A percentile compares a stretch with the other conserved stretches of the same genome.
phyloP scores from a whole-genome alignment of 2,797 vertebrate species.

The Melanotaenia parkinsoni region DNA sequence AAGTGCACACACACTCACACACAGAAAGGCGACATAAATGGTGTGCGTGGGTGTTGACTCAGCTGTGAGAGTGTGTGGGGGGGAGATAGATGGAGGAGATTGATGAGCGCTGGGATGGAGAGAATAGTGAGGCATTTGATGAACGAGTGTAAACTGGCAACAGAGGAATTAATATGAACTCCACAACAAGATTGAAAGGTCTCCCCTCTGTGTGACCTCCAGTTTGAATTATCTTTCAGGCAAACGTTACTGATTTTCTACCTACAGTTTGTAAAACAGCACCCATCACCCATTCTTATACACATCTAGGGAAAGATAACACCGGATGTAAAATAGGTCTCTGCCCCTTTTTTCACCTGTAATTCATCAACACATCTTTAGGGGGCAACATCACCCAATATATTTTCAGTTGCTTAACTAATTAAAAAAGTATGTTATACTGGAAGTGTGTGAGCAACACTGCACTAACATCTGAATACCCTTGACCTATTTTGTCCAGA shows the following conservation, averaged over 20 bases:
- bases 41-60: slow-evolving; percentile 84
- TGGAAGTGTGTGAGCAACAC: slow-evolving; percentile 12
- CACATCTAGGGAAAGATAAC: slow-evolving; percentile 17
- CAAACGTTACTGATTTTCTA: slow-evolving; percentile 37
- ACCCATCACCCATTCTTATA: slow-evolving; percentile 17
- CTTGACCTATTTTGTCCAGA: slow-evolving; percentile 54
- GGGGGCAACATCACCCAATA: slow-evolving; percentile 77
- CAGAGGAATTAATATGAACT: slow-evolving; percentile 82
- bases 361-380: slow-evolving; percentile 69
- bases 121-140: slow-evolving; percentile 83
- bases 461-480: slow-evolving; percentile 30
- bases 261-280: slow-evolving; percentile 37
- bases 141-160: slow-evolving; percentile 84
- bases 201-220: slow-evolving; percentile 78
- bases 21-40: slow-evolving; percentile 74
- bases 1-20: slow-evolving; percentile 43
- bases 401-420: slow-evolving; percentile 30
- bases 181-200: slow-evolving; percentile 75
- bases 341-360: slow-evolving; percentile 41
- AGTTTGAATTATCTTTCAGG: slow-evolving; percentile 53
- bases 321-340: neutral
- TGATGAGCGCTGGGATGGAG: slow-evolving; percentile 76
- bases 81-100: slow-evolving; percentile 73
- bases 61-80: slow-evolving; percentile 75
- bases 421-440: slow-evolving; percentile 32